These are phyloP conservation scores for Melanostoma scalare DNA, from an alignment of 2,888 invertebrate genomes.

Conservation along the genomic window DNA sequence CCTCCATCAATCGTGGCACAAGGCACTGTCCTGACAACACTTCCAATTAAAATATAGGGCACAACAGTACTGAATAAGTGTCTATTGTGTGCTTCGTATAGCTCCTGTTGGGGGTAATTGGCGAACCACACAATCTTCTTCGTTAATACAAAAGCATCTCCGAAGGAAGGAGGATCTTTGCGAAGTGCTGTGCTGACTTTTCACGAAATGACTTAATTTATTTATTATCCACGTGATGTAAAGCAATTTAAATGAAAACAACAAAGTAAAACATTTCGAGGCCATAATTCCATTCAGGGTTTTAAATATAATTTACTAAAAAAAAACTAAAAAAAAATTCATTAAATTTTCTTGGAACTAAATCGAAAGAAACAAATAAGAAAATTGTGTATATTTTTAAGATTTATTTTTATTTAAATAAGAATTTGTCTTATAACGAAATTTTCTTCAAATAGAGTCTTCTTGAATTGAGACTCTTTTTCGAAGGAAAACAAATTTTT, in stretches of 20 bases:
- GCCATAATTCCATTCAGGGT: constrained; percentile 69
- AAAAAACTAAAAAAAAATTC: constrained; percentile 15
- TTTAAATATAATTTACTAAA: constrained; percentile 23
- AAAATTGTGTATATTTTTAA: constrained; percentile 46
- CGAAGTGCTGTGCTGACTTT: too few relatives aligned
- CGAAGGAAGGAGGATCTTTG: too few relatives aligned
- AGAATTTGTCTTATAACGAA: constrained; percentile 42
- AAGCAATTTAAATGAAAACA: constrained; percentile 1
- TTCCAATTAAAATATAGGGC: constrained; percentile 57
- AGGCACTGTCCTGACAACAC: constrained; percentile 42
- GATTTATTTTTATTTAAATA: constrained; percentile 12
- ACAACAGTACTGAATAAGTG: constrained; percentile 15
- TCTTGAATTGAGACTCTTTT: constrained; percentile 58
- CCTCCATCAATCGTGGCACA: constrained; percentile 39
- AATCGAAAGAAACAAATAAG: constrained; percentile 46
- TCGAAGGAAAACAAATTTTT: constrained; percentile 43
- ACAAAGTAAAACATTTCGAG: constrained; percentile 46
- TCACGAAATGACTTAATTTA: too few relatives aligned
- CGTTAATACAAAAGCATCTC: too few relatives aligned
- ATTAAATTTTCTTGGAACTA: constrained; percentile 67
- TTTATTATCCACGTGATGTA: constrained; percentile 1
- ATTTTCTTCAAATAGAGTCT: constrained; percentile 70
- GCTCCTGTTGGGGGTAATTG: constrained; percentile 52
- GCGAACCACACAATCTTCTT: constrained; percentile 5
- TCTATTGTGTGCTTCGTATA: constrained; percentile 29